Conservation (phyloP, 2,113 vertebrate genomes). For the Condylura cristata region DNA sequence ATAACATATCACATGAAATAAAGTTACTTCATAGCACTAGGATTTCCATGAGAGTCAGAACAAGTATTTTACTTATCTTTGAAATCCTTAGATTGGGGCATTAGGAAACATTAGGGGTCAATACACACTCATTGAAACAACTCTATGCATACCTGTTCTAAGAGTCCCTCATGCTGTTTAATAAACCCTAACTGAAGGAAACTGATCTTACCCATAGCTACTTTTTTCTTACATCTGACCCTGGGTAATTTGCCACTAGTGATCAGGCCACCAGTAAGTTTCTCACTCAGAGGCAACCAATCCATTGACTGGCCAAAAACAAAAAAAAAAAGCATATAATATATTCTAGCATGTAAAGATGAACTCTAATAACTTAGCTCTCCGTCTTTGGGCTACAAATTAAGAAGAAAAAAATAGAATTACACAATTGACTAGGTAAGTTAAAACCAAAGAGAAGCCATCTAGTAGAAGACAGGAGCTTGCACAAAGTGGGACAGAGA, state of each 20-base stretch:
- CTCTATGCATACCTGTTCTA: not conserved
- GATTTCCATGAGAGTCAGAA: not conserved
- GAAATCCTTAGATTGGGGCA: not conserved
- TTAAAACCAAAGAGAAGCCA: slow-evolving; percentile 6
- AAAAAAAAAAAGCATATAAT: not conserved
- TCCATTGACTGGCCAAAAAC: not conserved
- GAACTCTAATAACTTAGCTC: not conserved
- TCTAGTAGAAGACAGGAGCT: not conserved
- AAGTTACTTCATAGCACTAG: not conserved
- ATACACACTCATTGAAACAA: not conserved
- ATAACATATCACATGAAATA: not conserved
- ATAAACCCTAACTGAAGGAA: slow-evolving; percentile 16
- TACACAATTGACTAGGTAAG: not conserved
- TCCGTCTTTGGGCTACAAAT: not conserved
- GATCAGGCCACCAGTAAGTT: not conserved
- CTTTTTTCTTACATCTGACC: not conserved
- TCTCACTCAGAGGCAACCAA: not conserved
- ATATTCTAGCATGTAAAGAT: not conserved
- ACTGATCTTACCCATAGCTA: not conserved
- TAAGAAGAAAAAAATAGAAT: not conserved
- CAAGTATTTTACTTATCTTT: not conserved
- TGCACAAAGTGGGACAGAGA: not conserved
- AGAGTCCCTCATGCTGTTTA: not conserved
- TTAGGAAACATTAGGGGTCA: not conserved
- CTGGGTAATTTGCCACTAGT: not conserved